Conservation (phyloP, 2,888 invertebrate species). For the Argynnis bischoffii region DNA sequence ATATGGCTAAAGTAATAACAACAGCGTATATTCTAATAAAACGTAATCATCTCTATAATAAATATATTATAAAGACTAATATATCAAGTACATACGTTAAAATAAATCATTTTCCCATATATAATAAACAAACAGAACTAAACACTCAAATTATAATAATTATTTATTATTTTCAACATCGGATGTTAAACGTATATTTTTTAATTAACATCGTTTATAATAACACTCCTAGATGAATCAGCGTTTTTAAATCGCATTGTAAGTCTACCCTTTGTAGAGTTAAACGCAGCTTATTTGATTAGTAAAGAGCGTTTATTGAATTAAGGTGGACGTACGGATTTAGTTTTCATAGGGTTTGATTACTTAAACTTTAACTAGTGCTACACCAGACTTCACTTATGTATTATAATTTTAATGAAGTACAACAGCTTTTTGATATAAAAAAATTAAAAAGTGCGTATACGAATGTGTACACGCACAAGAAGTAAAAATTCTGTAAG, state of each 20-base stretch:
- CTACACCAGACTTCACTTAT: background rate
- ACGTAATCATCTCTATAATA: no score
- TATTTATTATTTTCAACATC: background rate
- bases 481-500: no score
- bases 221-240: constrained; percentile 30
- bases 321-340: constrained; percentile 72
- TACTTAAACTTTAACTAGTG: constrained; percentile 32
- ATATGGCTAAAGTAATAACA: no score
- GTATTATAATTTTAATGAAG: background rate
- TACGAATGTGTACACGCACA: no score
- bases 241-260: constrained; percentile 52
- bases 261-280: constrained; percentile 61
- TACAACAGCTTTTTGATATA: background rate
- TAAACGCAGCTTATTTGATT: constrained; percentile 79
- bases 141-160: background rate
- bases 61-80: no score
- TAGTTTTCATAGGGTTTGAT: constrained; percentile 54
- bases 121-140: no score
- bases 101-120: no score
- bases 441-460: no score
- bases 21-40: no score
- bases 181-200: background rate
- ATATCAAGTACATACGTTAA: no score
- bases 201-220: background rate
- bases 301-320: constrained; percentile 74